Base-by-base conservation (phyloP, 2,888 invertebrate genomes). In the Dynastes grantii region DNA sequence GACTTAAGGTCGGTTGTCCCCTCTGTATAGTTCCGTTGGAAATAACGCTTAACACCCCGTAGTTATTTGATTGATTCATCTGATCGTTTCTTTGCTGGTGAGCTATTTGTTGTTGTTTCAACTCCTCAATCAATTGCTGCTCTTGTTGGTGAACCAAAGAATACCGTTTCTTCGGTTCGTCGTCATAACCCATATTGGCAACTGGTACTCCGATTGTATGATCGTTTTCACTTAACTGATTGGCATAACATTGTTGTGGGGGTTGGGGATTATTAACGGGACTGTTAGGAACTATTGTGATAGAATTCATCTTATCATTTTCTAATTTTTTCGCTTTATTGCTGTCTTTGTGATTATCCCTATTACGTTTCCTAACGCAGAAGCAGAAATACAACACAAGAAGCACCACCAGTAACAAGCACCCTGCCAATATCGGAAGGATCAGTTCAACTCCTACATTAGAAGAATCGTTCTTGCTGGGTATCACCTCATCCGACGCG, bases 331-430 rank as follows among this genome's bases (percentile, higher is more conserved):
- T 85, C 37, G 86, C 83, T 27, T 83, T 75, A 49, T 84, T 84
- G 3, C 84, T 83, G 13, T 83, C 81, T 67, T 87, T 86, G 70
- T 84, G 83, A 49, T 80, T 83, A 13, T 82, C 82, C 9, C 83
- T 83, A 63, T 85, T 84, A 40, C 88, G 86, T 22, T 89, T 86
- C 79, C 90, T 89, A 0, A 91, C 87, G 82, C 91, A 91, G 82
- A 90, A 89, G 80, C 90, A 90, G 81, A 90, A 90, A 83, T 90
- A 90, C 8, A 90, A 83, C 6, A 89, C 86, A 8, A 90, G 82
- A 3, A 90, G 83, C 0, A 90, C 84, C 1, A 89, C 84, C 9
- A 91, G 83, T 13, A 91, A 84, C 37, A 89, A 85, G 22, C 90
- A 84, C 13, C 90, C 90, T 40, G 90, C 90, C 1, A 89, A 88